Evolutionary conservation across 30 jellyfish, hydroid and myxozoan species (phyloP), one percentile per base, ranked within the genome.

Genomic region (Cassiopea xamachana): DNA sequence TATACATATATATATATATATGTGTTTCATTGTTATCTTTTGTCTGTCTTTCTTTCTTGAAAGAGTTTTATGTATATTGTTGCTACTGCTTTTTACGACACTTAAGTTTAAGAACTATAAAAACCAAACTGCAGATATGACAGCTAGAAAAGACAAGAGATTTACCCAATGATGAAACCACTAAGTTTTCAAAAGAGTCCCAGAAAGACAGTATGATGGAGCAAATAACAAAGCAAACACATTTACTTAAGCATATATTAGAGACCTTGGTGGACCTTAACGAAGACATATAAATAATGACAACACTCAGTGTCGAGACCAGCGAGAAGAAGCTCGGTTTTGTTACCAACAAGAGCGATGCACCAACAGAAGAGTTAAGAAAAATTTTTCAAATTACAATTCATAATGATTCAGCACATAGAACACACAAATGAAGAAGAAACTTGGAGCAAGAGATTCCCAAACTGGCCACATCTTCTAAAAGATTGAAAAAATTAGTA

Each of bases 401-500:
- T 79, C 60, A n/a, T 75, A 14, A 46, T 79, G 49, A 48, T 79
- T 13, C 87, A 79, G 49, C 71, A 79, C 55, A 47, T 79, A 16
- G 75, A 58, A n/a, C 46, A 79, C 64, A 5, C 48, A 46, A 51
- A 58, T 51, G 87, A 51, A 27, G 75, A 79, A 17, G 75, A 79
- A 27, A n/a, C 64, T 7, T 48, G 87, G 49, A 79, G 45, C 17
- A 79, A 79, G 64, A 47, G 75, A 58, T 79, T 79, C 48, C 87
- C 87, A 46, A 48, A 48, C 49, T 79, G 87, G 75, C 87, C 60
- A 48, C 73, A 79, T 46, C 60, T 79, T 70, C 87, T 79, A 46
- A 79, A 58, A 48, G 73, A 48, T 18, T 39, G 87, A 46, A 79
- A 48, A 79, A 51, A 17, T n/a, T 76, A 79, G 60, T 79, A 27